These are phyloP conservation scores for Aplidium turbinatum DNA, from an alignment of 23 tunicate genomes.

Conservation along the genomic window DNA sequence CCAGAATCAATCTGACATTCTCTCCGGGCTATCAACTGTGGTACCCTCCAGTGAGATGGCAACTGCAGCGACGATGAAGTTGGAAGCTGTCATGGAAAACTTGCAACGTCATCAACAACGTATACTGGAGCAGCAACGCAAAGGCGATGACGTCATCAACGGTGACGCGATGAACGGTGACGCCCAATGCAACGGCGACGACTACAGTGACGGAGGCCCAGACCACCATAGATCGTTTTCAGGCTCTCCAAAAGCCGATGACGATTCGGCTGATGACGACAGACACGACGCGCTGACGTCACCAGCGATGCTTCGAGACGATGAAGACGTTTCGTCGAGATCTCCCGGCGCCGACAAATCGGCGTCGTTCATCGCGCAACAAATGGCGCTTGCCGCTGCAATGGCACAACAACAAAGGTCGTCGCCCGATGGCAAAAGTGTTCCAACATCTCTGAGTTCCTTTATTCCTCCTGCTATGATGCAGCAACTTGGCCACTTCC, in stretches of 20 bases:
- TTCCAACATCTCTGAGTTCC: constrained; percentile 34
- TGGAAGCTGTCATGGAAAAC: constrained; percentile 95
- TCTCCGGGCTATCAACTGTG: constrained; percentile 50
- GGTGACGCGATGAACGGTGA: constrained; percentile 46
- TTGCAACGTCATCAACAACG: constrained; percentile 80
- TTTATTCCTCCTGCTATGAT: constrained; percentile 63
- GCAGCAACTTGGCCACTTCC: constrained; percentile 85
- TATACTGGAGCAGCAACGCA: constrained; percentile 59
- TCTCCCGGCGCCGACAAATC: constrained; percentile 34
- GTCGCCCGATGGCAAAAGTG: constrained; percentile 13
- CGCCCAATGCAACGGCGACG: constrained; percentile 47
- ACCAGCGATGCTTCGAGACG: constrained; percentile 33
- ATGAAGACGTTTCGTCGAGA: constrained; percentile 25
- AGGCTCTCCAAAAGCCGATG: constrained; percentile 23
- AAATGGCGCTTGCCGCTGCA: constrained; percentile 76
- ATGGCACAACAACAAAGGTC: constrained; percentile 67
- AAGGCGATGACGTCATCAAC: constrained; percentile 41
- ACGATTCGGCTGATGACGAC: constrained; percentile 44
- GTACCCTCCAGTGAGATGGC: constrained; percentile 29
- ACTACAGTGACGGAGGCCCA: constrained; percentile 31
- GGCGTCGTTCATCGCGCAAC: constrained; percentile 59
- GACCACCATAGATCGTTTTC: constrained; percentile 37
- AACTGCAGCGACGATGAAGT: constrained; percentile 61
- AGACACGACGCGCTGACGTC: constrained; percentile 48
- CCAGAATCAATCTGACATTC: constrained; percentile 75